Evolutionary conservation across 1,140 invertebrate species (phyloP), one percentile per base, ranked within the genome.

Genomic region (Chymomyza costata): DNA sequence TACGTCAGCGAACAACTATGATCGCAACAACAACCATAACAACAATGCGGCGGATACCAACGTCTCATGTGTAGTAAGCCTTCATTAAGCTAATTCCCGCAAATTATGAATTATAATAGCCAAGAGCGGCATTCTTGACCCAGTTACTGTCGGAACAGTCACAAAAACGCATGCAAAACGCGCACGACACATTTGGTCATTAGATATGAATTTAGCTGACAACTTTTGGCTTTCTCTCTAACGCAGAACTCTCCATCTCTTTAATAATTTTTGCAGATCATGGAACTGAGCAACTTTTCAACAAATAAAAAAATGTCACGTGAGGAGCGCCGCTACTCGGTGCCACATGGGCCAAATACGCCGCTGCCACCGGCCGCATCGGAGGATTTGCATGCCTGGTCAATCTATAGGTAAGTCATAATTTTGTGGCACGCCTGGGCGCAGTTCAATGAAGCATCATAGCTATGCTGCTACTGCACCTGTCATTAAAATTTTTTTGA

Each of bases 321-420:
- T 60, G 85, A 86, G 86, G 93, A 95, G 85, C 88, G 93, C 63
- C 90, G 93, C 65, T 95, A 95, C 86, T 94, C 93, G 11, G 93
- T 95, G 83, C 93, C 93, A 5, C 66, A 91, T 90, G 86, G 89
- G 90, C 51, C 87, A 86, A 85, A 86, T 86, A 86, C 87, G 86
- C 85, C 89, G 85, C 83, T 92, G 90, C 70, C 90, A 88, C 56
- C 89, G 88, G 73, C 90, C 90, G 87, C 86, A 82, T 94, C 93
- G 17, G 95, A 97, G 82, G 95, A 97, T 86, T 88, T 97, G 44
- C 95, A 97, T 86, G 95, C 95, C 38, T 97, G 96, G 96, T 96
- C 94, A 43, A 97, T 97, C 81, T 97, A 97, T 87, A 92, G 93
- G 93, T 93, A 86, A 84, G 59, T 65, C 11, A 44, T 18, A 44